Conservation (phyloP, 1,140 invertebrate species). For the Bathynomus jamesi region DNA sequence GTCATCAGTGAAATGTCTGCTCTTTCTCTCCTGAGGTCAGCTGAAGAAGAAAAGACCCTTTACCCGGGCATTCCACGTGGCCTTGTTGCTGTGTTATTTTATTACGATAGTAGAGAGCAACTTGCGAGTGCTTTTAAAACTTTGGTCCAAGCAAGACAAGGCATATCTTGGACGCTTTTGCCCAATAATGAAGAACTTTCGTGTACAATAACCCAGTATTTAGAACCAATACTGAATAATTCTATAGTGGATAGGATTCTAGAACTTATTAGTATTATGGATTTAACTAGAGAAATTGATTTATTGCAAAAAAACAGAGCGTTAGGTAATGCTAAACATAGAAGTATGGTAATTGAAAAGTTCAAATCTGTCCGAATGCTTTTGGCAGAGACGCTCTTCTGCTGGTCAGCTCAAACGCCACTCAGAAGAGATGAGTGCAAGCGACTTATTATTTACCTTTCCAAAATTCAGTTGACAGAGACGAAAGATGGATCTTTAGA, state of each 20-base stretch:
- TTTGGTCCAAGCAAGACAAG: constrained; percentile 45
- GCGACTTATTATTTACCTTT: constrained; percentile 47
- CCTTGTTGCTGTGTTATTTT: constrained; percentile 80
- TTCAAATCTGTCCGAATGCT: constrained; percentile 60
- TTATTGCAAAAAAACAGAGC: constrained; percentile 76
- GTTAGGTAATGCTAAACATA: constrained; percentile 73
- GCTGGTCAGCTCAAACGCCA: constrained; percentile 74
- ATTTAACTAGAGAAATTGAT: constrained; percentile 59
- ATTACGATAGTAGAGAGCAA: constrained; percentile 81
- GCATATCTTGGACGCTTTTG: constrained; percentile 34
- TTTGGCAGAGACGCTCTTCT: constrained; percentile 76
- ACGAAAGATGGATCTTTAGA: constrained; percentile 52
- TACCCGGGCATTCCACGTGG: constrained; percentile 82
- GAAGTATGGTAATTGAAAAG: constrained; percentile 50
- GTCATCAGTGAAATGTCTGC: constrained; percentile 84
- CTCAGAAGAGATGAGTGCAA: constrained; percentile 54
- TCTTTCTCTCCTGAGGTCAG: constrained; percentile 49
- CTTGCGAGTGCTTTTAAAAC: constrained; percentile 62
- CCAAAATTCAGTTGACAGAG: constrained; percentile 41
- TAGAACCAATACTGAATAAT: constrained; percentile 28
- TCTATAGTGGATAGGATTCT: constrained; percentile 32
- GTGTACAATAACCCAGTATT: constrained; percentile 26
- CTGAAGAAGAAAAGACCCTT: constrained; percentile 75
- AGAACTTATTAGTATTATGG: constrained; percentile 42
- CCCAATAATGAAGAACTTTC: constrained; percentile 36